A percentile compares a stretch with the other conserved stretches of the same genome.
phyloP scores from a whole-genome alignment of 2,888 invertebrate genomes.

The Germaria angustata region DNA sequence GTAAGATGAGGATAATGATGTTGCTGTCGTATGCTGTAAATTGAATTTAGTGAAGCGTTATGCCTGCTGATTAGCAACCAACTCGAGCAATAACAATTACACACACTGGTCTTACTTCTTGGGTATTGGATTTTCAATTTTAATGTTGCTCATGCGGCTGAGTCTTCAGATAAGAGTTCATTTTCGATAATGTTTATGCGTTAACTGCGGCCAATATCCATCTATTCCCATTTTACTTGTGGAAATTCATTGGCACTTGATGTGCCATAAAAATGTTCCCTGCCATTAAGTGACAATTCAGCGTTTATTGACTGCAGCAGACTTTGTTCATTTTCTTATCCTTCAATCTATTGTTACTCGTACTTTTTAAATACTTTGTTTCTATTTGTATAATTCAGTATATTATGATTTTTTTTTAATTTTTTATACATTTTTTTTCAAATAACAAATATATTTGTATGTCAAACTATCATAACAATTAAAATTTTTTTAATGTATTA shows the following conservation, averaged over 20 bases:
- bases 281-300: conserved; percentile 60
- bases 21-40: conserved; percentile 27
- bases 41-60: conserved; percentile 67
- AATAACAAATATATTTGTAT: conserved; percentile 34
- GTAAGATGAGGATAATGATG: conserved; percentile 15
- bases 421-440: conserved; percentile 21
- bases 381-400: conserved; percentile 18
- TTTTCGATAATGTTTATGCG: conserved; percentile 28
- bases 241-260: conserved; percentile 21
- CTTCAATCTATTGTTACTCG: conserved; percentile 29
- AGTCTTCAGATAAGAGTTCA: conserved; percentile 37
- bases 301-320: conserved; percentile 55
- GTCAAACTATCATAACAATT: conserved; percentile 59
- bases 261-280: conserved; percentile 52
- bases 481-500: conserved; percentile 38
- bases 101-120: neutral
- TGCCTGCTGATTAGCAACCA: conserved; percentile 67
- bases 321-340: conserved; percentile 36
- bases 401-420: conserved; percentile 11
- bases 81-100: conserved; percentile 65
- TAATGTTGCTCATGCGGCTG: conserved; percentile 27
- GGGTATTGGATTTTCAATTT: neutral
- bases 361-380: neutral
- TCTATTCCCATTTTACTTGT: neutral
- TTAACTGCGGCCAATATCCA: neutral